Conservation (phyloP, 2,113 vertebrate genomes). For the Puma concolor region DNA sequence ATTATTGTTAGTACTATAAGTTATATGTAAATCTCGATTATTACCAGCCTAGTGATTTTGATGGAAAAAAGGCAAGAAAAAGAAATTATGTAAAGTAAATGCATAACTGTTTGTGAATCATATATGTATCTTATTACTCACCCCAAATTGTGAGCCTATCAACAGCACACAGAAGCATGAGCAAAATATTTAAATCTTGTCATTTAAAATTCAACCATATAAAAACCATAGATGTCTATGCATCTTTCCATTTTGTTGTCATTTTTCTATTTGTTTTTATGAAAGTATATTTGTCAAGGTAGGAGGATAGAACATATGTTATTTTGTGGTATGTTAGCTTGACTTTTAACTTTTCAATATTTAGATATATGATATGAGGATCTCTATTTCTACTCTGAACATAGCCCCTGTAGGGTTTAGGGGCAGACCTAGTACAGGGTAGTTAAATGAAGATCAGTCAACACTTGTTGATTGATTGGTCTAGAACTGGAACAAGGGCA, state of each 20-base stretch:
- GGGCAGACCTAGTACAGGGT: not conserved
- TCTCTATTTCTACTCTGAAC: not conserved
- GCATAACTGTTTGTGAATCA: not conserved
- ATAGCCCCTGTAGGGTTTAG: not conserved
- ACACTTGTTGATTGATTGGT: not conserved
- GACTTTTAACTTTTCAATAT: conserved; percentile 11
- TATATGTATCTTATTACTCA: not conserved
- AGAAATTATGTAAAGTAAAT: not conserved
- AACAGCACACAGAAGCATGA: not conserved
- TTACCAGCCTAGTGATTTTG: not conserved
- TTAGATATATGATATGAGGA: not conserved
- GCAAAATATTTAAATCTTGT: not conserved
- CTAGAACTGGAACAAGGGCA: not conserved
- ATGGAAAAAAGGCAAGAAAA: not conserved
- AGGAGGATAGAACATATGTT: not conserved
- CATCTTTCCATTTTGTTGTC: not conserved
- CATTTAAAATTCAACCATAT: not conserved
- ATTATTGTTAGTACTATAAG: not conserved
- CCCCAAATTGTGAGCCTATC: not conserved
- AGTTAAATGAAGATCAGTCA: not conserved
- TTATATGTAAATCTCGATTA: conserved; percentile 1
- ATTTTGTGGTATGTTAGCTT: not conserved
- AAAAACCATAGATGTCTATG: not conserved
- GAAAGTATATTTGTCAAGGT: not conserved
- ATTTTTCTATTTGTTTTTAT: conserved; percentile 1